These are phyloP conservation scores for Peribatodes rhomboidaria DNA, from an alignment of 2,888 invertebrate genomes.

Conservation along the genomic window DNA sequence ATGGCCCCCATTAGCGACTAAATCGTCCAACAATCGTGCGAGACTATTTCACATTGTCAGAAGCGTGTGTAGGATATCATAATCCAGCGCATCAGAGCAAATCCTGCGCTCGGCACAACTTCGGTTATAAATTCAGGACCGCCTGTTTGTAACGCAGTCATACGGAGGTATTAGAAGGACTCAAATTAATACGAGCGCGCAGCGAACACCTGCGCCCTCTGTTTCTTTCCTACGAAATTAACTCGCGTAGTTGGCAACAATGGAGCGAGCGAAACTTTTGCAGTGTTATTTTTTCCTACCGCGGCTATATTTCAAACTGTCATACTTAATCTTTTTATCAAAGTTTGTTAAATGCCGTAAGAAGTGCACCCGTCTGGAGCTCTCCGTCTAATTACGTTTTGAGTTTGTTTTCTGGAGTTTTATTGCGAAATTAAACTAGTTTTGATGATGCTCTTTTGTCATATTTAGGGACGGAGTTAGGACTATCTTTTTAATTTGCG, in stretches of 20 bases:
- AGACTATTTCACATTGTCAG: conserved; percentile 25
- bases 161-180: conserved; percentile 81
- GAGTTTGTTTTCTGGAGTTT: conserved; percentile 64
- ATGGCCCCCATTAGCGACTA: background rate
- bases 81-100: conserved; percentile 73
- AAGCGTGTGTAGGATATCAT: conserved; percentile 64
- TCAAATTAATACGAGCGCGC: conserved; percentile 81
- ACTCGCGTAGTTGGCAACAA: conserved; percentile 79
- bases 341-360: conserved; percentile 84
- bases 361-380: conserved; percentile 81
- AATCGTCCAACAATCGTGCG: background rate
- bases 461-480: conserved; percentile 36
- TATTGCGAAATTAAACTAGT: conserved; percentile 67
- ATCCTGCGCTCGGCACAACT: conserved; percentile 69
- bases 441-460: conserved; percentile 54
- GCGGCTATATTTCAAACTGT: conserved; percentile 86
- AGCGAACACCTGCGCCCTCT: conserved; percentile 74
- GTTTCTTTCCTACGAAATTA: conserved; percentile 84
- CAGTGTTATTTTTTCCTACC: conserved; percentile 80
- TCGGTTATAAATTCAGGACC: conserved; percentile 77
- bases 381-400: conserved; percentile 79
- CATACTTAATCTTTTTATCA: conserved; percentile 87
- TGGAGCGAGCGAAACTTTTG: conserved; percentile 78
- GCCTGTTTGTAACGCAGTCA: conserved; percentile 73
- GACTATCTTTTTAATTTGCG: conserved; percentile 26